phyloP scores from a whole-genome alignment of 1,140 invertebrate species.

The Drosophila sp. region DNA sequence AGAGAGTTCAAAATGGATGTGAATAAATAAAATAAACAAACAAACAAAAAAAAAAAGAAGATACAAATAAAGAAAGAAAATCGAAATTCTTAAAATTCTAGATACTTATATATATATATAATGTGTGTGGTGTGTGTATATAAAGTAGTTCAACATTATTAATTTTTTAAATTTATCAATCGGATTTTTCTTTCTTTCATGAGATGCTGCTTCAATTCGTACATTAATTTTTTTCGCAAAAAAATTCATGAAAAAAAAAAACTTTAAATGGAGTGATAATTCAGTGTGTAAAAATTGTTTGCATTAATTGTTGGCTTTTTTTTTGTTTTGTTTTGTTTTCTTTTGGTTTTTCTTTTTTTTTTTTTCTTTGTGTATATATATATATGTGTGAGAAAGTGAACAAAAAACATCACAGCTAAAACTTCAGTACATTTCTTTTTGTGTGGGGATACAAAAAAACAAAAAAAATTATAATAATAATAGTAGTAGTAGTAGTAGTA shows the following conservation, averaged over 20 bases:
- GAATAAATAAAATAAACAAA: conserved; percentile 20
- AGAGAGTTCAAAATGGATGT: conserved; percentile 1
- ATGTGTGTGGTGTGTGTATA: not conserved
- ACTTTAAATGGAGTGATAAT: conserved; percentile 51
- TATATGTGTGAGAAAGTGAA: conserved; percentile 76
- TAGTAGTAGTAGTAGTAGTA: not conserved
- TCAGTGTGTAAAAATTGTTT: conserved; percentile 10
- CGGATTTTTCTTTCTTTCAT: not conserved
- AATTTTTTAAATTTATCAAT: not conserved
- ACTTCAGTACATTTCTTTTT: conserved; percentile 79
- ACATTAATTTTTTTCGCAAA: not conserved
- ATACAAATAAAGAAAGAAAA: conserved; percentile 21
- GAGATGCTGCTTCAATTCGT: conserved; percentile 7
- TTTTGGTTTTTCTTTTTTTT: conserved; percentile 44
- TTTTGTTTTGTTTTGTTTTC: conserved; percentile 31
- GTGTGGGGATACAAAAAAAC: conserved; percentile 48
- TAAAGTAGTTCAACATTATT: not conserved
- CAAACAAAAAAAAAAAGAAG: not conserved
- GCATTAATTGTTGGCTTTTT: conserved; percentile 32
- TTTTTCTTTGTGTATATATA: not conserved
- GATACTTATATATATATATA: not conserved
- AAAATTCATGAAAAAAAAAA: conserved; percentile 6
- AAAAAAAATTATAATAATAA: conserved; percentile 35
- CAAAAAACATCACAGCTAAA: conserved; percentile 77
- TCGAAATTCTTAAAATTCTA: conserved; percentile 1